Percentiles rank a stretch among this genome's conserved stretches.
phyloP scores from a whole-genome alignment of 2,888 invertebrate genomes.

The Cylindroiulus punctatus region DNA sequence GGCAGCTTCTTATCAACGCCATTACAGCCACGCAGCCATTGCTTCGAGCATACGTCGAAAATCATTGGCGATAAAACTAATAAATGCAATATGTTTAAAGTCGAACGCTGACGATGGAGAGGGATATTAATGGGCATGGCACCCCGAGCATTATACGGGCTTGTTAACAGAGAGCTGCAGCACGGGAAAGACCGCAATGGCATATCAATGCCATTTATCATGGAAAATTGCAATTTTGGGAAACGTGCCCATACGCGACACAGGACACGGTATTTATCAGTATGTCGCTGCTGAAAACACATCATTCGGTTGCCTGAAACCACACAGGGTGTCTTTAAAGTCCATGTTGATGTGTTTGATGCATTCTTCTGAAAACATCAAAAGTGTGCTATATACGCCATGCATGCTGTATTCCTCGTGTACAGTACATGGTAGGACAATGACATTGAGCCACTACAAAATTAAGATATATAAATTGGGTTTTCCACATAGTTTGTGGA shows the following conservation, averaged over 20 bases:
- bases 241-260: not conserved
- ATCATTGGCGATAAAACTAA: slow-evolving; percentile 32
- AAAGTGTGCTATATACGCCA: too few relatives aligned
- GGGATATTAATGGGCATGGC: slow-evolving; percentile 15
- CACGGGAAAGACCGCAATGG: not conserved
- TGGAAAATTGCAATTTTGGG: slow-evolving; percentile 14
- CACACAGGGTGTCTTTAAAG: too few relatives aligned
- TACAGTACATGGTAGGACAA: too few relatives aligned
- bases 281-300: not conserved
- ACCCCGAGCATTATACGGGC: not conserved
- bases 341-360: too few relatives aligned
- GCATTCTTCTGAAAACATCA: too few relatives aligned
- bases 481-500: too few relatives aligned
- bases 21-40: slow-evolving; percentile 22
- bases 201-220: slow-evolving; percentile 29
- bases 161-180: slow-evolving; percentile 7
- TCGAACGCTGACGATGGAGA: slow-evolving; percentile 16
- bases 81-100: slow-evolving; percentile 42
- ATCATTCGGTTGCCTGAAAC: too few relatives aligned
- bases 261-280: not conserved
- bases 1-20: not conserved
- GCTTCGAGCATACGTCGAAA: slow-evolving; percentile 19
- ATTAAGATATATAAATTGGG: too few relatives aligned
- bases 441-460: too few relatives aligned
- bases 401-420: too few relatives aligned